Conservation (phyloP, 2,888 invertebrate species). For the Drosophila subquinaria region DNA sequence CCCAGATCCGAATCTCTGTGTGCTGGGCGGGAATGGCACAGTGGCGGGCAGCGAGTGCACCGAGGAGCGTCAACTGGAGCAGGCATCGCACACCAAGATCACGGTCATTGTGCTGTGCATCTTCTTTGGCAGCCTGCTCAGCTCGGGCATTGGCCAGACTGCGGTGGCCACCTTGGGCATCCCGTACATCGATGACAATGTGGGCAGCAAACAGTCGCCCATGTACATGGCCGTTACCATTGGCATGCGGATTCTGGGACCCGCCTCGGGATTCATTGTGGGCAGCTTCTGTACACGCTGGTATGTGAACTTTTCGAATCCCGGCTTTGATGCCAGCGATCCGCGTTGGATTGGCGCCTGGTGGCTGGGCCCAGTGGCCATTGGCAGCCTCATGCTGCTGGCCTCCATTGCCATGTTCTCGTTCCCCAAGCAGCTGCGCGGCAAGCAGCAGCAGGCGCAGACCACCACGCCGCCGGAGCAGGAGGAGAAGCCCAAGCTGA, state of each 20-base stretch:
- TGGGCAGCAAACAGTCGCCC: conserved; percentile 95
- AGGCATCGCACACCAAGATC: conserved; percentile 90
- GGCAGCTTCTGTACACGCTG: conserved; percentile 95
- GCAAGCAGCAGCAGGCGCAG: conserved; percentile 83
- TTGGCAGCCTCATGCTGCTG: conserved; percentile 92
- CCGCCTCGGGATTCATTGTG: conserved; percentile 95
- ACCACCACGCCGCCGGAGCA: conserved; percentile 75
- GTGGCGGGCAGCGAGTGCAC: conserved; percentile 86
- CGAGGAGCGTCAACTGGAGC: conserved; percentile 88
- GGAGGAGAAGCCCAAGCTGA: conserved; percentile 87
- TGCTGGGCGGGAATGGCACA: conserved; percentile 63
- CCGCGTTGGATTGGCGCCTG: conserved; percentile 98
- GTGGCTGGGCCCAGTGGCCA: conserved; percentile 96
- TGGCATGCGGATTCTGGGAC: conserved; percentile 95
- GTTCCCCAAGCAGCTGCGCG: conserved; percentile 92
- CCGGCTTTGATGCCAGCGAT: conserved; percentile 91
- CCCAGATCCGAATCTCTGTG: conserved; percentile 78
- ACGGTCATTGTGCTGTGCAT: conserved; percentile 93
- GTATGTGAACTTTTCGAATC: conserved; percentile 93
- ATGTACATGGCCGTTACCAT: conserved; percentile 97
- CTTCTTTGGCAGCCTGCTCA: conserved; percentile 94
- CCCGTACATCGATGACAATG: conserved; percentile 97
- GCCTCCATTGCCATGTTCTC: conserved; percentile 96
- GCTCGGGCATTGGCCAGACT: conserved; percentile 96
- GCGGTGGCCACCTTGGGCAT: conserved; percentile 96